Evolutionary conservation across 1,140 invertebrate genomes (phyloP), one percentile per base, ranked within the genome.

Genomic region (Drosophila pectinifera): DNA sequence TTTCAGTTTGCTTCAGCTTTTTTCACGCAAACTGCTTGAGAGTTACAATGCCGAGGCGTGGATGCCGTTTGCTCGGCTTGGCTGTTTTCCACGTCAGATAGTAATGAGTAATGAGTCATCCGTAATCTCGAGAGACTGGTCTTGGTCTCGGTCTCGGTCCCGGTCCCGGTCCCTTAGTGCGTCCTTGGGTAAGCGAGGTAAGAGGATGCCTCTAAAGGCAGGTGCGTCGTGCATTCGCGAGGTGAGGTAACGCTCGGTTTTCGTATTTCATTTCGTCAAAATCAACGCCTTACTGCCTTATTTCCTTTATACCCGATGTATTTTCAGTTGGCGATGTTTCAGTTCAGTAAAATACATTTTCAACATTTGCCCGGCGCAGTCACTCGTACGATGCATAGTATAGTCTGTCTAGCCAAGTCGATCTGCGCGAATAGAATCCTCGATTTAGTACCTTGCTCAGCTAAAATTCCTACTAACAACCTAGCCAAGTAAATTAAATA

Each of bases 1-100:
- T 1, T 22, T 75, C 28, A 54, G 61, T 76, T 65, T 20, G 73
- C 49, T 75, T 76, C 26, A 43, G 68, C 68, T 72, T 72, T 26
- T 34, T 18, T 34, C 65, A 70, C 31, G 68, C 68, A 68, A 72
- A 20, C n/a, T 18, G 53, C 48, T 39, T 69, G 67, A 31, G 42
- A 72, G 65, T 70, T 70, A 70, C 20, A 48, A 36, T 53, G 45
- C 28, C 28, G 28, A 11, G 28, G 28, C 28, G 8, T 31, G 28
- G 28, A 31, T 31, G 28, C 61, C 49, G 31, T 20, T 51, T 67
- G 59, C 59, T 63, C 46, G 64, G 31, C 31, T 53, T 53, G 49
- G 49, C 49, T 53, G 49, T 53, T 53, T 53, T 53, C 31, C 49
- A 53, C 31, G 31, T 53, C 49, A 53, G 31, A 53, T 36, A 49